These are phyloP conservation scores for Pollenia amentaria DNA, from an alignment of 2,888 invertebrate genomes.

Conservation along the genomic window DNA sequence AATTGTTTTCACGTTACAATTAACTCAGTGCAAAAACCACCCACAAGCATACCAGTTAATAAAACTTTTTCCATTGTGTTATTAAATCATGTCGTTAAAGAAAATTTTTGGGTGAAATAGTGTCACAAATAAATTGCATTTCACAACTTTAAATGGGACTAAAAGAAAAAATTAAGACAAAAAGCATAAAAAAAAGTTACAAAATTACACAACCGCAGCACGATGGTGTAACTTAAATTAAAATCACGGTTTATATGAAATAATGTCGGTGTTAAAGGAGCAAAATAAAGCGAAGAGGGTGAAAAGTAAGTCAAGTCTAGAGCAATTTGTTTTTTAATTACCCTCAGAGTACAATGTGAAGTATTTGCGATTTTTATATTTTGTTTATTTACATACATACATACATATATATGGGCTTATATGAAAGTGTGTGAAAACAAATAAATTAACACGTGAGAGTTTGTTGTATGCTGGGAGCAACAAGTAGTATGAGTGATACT, in stretches of 20 bases:
- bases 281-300: not conserved
- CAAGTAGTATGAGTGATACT: slow-evolving; percentile 57
- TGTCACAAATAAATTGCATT: slow-evolving; percentile 49
- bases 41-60: not conserved
- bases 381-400: not conserved
- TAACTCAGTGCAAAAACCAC: too few species aligned
- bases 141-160: not conserved
- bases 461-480: slow-evolving; percentile 2
- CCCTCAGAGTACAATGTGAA: not conserved
- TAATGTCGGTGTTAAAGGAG: not conserved
- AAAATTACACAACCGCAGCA: slow-evolving; percentile 41
- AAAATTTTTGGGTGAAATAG: slow-evolving; percentile 21
- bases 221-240: slow-evolving; percentile 41
- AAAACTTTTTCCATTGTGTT: not conserved
- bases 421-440: not conserved
- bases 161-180: not conserved
- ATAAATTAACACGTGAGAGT: slow-evolving; percentile 8
- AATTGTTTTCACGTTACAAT: not conserved
- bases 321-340: slow-evolving; percentile 18
- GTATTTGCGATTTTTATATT: not conserved
- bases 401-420: not conserved
- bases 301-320: slow-evolving; percentile 26
- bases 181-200: not conserved
- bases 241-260: slow-evolving; percentile 34
- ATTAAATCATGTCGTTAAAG: slow-evolving; percentile 39